phyloP scores from a whole-genome alignment of 2,113 vertebrate genomes.

The Pachycephala philippinensis region DNA sequence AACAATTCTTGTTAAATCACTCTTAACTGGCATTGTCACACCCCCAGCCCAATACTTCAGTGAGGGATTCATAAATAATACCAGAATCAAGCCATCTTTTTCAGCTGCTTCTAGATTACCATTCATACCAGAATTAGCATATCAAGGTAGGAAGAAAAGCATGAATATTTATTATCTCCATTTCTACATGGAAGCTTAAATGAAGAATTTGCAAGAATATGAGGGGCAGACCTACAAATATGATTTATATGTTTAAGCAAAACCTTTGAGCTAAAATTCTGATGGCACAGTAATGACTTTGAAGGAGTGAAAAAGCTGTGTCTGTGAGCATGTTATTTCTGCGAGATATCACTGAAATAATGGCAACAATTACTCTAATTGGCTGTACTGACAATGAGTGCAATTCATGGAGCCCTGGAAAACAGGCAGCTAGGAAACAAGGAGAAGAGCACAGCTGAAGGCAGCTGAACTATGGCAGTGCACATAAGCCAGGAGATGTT shows the following conservation, averaged over 20 bases:
- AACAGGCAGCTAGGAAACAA: not conserved
- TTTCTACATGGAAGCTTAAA: conserved; percentile 59
- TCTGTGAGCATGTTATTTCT: not conserved
- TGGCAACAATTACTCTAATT: conserved; percentile 26
- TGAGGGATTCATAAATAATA: conserved; percentile 71
- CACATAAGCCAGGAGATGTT: not conserved
- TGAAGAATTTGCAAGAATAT: conserved; percentile 66
- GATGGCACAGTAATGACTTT: not conserved
- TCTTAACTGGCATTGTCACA: conserved; percentile 47
- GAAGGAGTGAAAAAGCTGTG: not conserved
- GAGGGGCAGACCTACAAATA: conserved; percentile 63
- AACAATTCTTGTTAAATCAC: not conserved
- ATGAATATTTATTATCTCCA: conserved; percentile 73
- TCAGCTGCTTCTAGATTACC: conserved; percentile 67
- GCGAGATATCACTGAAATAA: conserved; percentile 7
- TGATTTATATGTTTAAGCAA: conserved; percentile 33
- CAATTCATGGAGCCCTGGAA: not conserved
- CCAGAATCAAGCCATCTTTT: conserved; percentile 57
- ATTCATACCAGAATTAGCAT: conserved; percentile 66
- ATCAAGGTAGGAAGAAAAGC: conserved; percentile 71
- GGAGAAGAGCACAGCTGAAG: not conserved
- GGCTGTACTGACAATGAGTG: not conserved
- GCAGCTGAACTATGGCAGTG: not conserved
- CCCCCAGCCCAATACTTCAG: conserved; percentile 32
- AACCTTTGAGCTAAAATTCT: conserved; percentile 12